Percentiles rank a stretch among this genome's conserved stretches.
Conservation (phyloP, 2,888 invertebrate genomes). For the Lasioglossum figueresi region DNA sequence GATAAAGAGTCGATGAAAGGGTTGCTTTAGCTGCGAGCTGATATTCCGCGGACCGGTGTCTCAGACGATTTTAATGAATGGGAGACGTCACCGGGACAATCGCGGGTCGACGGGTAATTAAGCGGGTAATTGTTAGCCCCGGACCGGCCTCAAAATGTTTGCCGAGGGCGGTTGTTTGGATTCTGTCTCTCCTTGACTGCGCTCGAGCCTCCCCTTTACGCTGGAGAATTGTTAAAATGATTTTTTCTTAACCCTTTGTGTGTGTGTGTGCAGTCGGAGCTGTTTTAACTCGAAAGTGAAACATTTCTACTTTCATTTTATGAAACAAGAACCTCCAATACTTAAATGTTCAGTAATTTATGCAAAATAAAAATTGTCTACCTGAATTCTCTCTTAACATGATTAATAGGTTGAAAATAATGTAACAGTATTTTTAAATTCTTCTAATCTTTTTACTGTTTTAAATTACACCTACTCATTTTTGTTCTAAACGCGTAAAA, state of each 20-base stretch:
- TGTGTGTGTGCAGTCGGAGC: too few relatives aligned
- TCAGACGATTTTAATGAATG: constrained; percentile 7
- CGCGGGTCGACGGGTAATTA: constrained; percentile 11
- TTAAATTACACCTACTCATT: too few relatives aligned
- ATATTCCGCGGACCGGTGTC: background rate
- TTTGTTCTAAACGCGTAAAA: too few relatives aligned
- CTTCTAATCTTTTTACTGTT: too few relatives aligned
- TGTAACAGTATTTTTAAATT: too few relatives aligned
- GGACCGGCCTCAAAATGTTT: constrained; percentile 13
- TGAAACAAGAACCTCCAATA: too few relatives aligned
- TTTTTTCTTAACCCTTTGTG: background rate
- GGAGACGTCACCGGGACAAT: constrained; percentile 9
- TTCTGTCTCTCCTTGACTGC: background rate
- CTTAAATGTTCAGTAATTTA: too few relatives aligned
- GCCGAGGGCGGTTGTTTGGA: constrained; percentile 6
- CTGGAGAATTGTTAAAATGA: background rate
- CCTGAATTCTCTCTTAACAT: too few relatives aligned
- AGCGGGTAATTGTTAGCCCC: constrained; percentile 7
- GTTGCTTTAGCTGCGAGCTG: background rate
- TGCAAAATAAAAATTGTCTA: too few relatives aligned
- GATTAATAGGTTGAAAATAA: too few relatives aligned
- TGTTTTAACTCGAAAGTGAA: too few relatives aligned
- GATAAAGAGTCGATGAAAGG: constrained; percentile 21
- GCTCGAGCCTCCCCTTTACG: background rate
- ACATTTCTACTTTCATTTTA: too few relatives aligned